phyloP scores from a whole-genome alignment of 2,797 vertebrate genomes.

The Spatula clypeata region DNA sequence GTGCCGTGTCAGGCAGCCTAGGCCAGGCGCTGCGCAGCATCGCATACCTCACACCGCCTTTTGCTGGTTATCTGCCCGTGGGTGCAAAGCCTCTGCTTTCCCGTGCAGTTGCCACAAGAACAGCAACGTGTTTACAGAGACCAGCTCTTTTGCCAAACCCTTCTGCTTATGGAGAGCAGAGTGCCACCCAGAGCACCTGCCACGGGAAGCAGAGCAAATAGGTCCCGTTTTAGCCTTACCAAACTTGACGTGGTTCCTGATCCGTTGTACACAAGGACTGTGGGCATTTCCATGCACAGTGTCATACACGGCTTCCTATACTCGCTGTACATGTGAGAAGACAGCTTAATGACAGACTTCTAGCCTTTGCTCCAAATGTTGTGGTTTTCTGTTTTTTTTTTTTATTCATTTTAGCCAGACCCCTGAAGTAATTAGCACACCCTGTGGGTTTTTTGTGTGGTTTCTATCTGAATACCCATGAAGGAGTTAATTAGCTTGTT shows the following conservation, averaged over 20 bases:
- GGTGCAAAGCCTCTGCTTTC: not conserved
- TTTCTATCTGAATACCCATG: slow-evolving; percentile 72
- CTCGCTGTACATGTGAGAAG: not conserved
- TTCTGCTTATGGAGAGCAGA: not conserved
- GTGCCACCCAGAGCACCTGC: not conserved
- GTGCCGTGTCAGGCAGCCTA: fast-evolving
- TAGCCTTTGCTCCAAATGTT: slow-evolving; percentile 59
- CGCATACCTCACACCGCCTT: not conserved
- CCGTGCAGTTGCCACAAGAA: not conserved
- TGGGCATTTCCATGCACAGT: not conserved
- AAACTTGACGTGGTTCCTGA: not conserved
- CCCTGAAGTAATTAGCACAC: slow-evolving; percentile 44
- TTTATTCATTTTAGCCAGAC: slow-evolving; percentile 60
- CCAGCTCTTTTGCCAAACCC: not conserved
- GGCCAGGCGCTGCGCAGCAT: fast-evolving
- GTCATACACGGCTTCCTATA: not conserved
- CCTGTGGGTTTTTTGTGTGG: slow-evolving; percentile 53
- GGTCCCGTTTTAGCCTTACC: not conserved
- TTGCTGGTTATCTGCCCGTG: not conserved
- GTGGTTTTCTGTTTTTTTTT: slow-evolving; percentile 44
- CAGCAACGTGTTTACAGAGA: not conserved
- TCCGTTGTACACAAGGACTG: not conserved
- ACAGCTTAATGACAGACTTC: slow-evolving; percentile 4
- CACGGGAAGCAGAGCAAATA: not conserved
- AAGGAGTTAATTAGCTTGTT: slow-evolving; percentile 73